These are phyloP conservation scores for Trichogramma dendrolimi DNA, from an alignment of 2,888 invertebrate species.

Conservation along the genomic window DNA sequence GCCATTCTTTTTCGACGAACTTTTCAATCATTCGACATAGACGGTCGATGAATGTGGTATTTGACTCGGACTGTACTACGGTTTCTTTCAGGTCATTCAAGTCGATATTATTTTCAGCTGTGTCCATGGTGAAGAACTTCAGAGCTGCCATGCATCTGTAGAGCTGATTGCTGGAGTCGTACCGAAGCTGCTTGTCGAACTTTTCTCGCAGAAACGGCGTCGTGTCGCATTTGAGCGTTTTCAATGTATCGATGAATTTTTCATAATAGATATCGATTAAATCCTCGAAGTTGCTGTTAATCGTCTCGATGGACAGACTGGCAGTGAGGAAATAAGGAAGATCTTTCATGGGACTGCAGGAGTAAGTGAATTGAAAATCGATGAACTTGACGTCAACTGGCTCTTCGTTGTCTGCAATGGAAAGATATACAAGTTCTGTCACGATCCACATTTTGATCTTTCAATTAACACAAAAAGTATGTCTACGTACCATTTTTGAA, in stretches of 20 bases:
- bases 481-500: too few relatives aligned
- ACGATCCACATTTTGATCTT: too few relatives aligned
- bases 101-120: background rate
- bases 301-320: constrained; percentile 52
- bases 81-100: background rate
- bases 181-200: constrained; percentile 35
- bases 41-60: too few relatives aligned
- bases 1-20: too few relatives aligned
- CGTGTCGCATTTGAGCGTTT: constrained; percentile 48
- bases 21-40: too few relatives aligned
- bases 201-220: constrained; percentile 33
- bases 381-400: constrained; percentile 57
- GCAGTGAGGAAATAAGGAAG: constrained; percentile 58
- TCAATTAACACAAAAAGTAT: too few relatives aligned
- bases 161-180: constrained; percentile 35
- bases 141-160: constrained; percentile 27
- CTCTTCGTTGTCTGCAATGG: constrained; percentile 4
- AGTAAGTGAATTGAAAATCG: constrained; percentile 59
- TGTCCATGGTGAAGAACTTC: constrained; percentile 10
- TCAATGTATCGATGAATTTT: constrained; percentile 51
- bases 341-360: constrained; percentile 55
- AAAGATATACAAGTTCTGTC: background rate
- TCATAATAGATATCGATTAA: constrained; percentile 56
- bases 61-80: too few relatives aligned
- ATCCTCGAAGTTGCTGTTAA: constrained; percentile 53